Percentiles rank a stretch among this genome's conserved stretches.
Conservation (phyloP, 2,797 vertebrate genomes). For the Neomorphus geoffroyi region DNA sequence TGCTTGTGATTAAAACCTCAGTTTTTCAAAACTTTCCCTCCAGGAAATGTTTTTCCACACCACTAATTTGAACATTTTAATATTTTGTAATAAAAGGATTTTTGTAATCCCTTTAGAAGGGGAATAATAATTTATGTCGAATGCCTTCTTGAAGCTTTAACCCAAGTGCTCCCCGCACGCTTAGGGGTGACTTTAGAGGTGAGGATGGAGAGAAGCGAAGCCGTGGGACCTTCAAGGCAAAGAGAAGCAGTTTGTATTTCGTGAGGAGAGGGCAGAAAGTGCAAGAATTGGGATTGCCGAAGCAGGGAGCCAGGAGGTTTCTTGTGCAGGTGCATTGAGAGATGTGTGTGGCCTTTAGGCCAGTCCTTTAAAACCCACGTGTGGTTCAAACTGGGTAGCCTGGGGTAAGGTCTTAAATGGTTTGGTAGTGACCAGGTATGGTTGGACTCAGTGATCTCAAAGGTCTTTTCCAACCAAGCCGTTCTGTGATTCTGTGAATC, state of each 20-base stretch:
- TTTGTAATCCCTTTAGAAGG: conserved; percentile 52
- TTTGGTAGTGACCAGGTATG: too few species aligned
- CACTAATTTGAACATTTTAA: conserved; percentile 45
- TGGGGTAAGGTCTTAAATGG: neutral
- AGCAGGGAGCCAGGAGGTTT: neutral
- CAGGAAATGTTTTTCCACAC: conserved; percentile 52
- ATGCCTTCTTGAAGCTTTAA: conserved; percentile 13
- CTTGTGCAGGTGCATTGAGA: neutral
- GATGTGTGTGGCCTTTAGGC: neutral
- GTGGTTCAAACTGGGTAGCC: rapidly evolving
- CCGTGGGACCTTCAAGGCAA: neutral
- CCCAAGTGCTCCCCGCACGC: rapidly evolving
- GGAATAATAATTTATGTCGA: conserved; percentile 19
- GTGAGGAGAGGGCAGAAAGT: neutral
- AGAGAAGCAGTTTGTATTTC: neutral
- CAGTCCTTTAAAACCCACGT: neutral
- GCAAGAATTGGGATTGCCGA: neutral
- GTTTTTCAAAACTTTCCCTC: conserved; percentile 42
- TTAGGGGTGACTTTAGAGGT: conserved; percentile 37
- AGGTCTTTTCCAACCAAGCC: too few species aligned
- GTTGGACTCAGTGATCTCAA: too few species aligned
- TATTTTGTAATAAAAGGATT: conserved; percentile 59
- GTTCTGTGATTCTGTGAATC: too few species aligned
- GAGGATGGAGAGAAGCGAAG: neutral
- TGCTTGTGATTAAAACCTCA: conserved; percentile 30